Conservation (phyloP, 1,140 invertebrate species). For the Asobara japonica region DNA sequence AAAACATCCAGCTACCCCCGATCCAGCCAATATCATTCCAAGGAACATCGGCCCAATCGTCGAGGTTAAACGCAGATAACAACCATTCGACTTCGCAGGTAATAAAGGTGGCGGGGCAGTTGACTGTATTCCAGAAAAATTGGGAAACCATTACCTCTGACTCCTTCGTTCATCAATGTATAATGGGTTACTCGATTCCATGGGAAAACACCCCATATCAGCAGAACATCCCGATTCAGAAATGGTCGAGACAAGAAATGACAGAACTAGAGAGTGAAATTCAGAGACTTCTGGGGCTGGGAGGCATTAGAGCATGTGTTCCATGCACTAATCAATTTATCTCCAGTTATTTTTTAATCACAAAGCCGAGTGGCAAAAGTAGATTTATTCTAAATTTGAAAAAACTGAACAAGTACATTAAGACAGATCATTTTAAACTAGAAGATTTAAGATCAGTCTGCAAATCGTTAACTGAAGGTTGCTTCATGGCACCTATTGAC, state of each 20-base stretch:
- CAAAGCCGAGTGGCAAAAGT: slow-evolving; percentile 42
- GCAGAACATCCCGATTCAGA: not conserved
- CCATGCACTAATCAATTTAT: slow-evolving; percentile 35
- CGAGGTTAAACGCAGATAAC: not conserved
- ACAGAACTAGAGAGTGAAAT: slow-evolving; percentile 22
- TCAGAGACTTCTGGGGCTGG: not conserved
- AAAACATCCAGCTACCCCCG: not conserved
- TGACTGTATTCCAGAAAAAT: not conserved
- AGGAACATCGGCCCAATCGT: not conserved
- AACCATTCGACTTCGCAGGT: not conserved
- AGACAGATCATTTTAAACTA: slow-evolving; percentile 39
- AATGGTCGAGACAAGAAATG: not conserved
- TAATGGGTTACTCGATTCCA: not conserved
- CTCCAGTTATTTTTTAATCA: slow-evolving; percentile 38
- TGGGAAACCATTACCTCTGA: not conserved
- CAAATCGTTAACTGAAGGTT: slow-evolving; percentile 35
- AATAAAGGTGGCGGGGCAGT: not conserved
- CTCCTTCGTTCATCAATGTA: not conserved
- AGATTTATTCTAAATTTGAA: slow-evolving; percentile 45
- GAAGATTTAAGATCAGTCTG: slow-evolving; percentile 42
- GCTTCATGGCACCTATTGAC: slow-evolving; percentile 38
- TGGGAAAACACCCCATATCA: not conserved
- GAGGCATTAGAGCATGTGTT: slow-evolving; percentile 20
- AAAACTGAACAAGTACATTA: slow-evolving; percentile 42
- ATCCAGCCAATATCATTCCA: not conserved